Evolutionary conservation across 2,797 vertebrate genomes (phyloP).

Genomic region (Todus mexicanus): DNA sequence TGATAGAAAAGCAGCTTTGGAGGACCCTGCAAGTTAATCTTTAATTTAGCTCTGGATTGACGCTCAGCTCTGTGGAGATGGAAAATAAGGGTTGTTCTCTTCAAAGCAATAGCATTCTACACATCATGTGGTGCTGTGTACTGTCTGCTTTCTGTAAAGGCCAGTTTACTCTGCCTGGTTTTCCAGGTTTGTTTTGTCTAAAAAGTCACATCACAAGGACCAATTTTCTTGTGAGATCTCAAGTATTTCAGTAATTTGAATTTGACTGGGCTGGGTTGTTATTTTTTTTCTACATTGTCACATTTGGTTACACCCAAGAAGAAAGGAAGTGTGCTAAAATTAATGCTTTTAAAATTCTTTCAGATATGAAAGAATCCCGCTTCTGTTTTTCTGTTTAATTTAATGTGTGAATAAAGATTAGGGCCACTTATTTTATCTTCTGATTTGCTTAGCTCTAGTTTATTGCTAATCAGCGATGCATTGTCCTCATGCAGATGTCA

Average conservation of each 20-base stretch:
- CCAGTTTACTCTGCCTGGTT: background rate
- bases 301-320: background rate
- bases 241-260: background rate
- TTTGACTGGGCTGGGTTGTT: background rate
- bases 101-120: background rate
- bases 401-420: background rate
- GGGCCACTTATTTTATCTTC: background rate
- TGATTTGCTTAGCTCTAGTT: background rate
- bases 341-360: background rate
- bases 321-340: background rate
- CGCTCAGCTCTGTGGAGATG: background rate
- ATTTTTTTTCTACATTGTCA: background rate
- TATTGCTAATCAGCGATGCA: background rate
- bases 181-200: background rate
- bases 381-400: background rate
- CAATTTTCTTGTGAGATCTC: background rate
- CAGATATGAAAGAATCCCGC: background rate
- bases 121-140: background rate
- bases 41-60: background rate
- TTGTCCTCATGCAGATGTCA: background rate
- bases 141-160: background rate
- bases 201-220: background rate
- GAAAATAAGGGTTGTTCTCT: background rate
- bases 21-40: background rate
- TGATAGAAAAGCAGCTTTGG: background rate